Percentiles rank a stretch among this genome's conserved stretches.
Evolutionary conservation across 2,113 vertebrate species (phyloP).

Genomic region (Xiphorhynchus elegans): DNA sequence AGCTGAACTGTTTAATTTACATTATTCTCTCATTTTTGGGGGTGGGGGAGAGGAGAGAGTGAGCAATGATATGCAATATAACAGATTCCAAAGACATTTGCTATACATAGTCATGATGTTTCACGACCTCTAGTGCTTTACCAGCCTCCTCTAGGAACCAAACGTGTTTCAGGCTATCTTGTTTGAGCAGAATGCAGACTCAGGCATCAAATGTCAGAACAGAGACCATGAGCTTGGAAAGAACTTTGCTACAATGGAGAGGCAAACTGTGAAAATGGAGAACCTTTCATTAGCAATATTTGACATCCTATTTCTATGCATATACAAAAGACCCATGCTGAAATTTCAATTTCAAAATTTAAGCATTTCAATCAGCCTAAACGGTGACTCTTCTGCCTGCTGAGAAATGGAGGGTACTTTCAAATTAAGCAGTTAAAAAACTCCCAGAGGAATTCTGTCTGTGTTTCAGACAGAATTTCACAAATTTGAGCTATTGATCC

Average conservation of each 20-base stretch:
- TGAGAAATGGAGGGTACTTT: not conserved
- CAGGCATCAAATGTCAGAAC: not conserved
- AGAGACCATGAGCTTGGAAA: not conserved
- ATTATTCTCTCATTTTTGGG: not conserved
- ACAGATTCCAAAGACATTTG: not conserved
- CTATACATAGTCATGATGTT: not conserved
- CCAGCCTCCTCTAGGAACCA: not conserved
- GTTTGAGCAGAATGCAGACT: not conserved
- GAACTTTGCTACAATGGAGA: not conserved
- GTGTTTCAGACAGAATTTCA: not conserved
- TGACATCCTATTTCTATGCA: not conserved
- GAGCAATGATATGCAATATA: not conserved
- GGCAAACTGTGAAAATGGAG: not conserved
- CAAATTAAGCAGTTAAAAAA: not conserved
- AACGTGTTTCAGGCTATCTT: not conserved
- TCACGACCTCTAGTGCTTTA: not conserved
- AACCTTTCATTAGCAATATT: not conserved
- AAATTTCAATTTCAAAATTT: not conserved
- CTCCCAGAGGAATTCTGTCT: not conserved
- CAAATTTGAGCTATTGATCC: not conserved
- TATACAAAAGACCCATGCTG: not conserved
- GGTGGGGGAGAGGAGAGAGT: accelerated
- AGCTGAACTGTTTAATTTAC: not conserved
- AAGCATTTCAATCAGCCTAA: not conserved
- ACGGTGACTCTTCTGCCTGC: not conserved